Base-by-base conservation (phyloP, 2,797 vertebrate genomes). In the Babyrousa celebensis region DNA sequence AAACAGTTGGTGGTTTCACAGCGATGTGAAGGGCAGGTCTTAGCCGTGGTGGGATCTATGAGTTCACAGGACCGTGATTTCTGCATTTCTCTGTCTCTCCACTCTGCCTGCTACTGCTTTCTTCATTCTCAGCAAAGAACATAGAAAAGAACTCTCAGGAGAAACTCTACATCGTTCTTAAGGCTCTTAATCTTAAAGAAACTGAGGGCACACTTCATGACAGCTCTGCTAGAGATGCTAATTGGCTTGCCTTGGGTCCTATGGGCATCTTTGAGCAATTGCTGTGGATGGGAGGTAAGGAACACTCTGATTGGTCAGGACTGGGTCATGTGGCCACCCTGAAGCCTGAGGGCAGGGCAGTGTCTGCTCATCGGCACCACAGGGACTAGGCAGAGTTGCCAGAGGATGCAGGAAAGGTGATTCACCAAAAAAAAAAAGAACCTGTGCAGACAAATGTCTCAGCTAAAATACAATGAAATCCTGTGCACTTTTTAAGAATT, bases 171-270 rank as follows among this genome's bases (percentile, higher is more conserved):
- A 29, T 21, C 79, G 82, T 17, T 75, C 52, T 63, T 43, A 52
- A 91, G 92, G 29, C 70, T 79, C 70, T 89, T 97, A 48, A 78
- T 91, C 67, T 90, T 85, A 85, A n/a, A 91, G 54, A 96, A 90
- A 75, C 27, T 29, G 36, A 80, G 74, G 52, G 23, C 71, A 32
- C 67, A 40, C 58, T 95, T 63, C 15, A 7, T 29, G 62, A 65
- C 63, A 71, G 5, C 3, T 84, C 80, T 63, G 80, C 84, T 56
- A 71, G 36, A 87, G 48, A 77, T 16, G 74, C 18, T 93, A 43
- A 15, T 90, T 80, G 67, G 83, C 52, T 93, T 70, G 52, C 70
- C 25, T 82, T 17, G 58, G 48, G 27, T 71, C 29, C 52, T 23
- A 0, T 18, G 17, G 21, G 29, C 36, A 12, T 68, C n/a, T 75